Percentiles rank a stretch among this genome's conserved stretches.
Conservation (phyloP, 1,140 invertebrate genomes). For the Myzus persicae region DNA sequence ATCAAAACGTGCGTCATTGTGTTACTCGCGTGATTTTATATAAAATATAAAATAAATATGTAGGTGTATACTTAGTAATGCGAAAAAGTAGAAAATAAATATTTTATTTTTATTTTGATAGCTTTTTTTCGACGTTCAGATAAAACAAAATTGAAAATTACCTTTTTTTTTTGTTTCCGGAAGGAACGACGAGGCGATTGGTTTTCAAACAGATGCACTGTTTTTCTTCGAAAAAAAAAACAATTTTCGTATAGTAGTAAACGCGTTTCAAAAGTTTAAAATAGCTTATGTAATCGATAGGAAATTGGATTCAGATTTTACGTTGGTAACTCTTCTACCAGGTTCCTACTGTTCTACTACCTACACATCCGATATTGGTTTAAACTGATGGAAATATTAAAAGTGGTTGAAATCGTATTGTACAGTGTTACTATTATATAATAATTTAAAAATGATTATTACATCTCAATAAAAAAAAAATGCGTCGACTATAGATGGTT, state of each 20-base stretch:
- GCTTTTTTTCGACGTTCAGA: not conserved
- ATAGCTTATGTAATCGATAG: not conserved
- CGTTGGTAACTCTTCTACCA: not conserved
- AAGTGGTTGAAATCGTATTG: no score
- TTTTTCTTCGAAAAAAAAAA: not conserved
- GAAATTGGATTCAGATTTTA: not conserved
- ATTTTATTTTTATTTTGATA: slow-evolving; percentile 6
- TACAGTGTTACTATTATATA: no score
- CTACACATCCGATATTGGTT: no score
- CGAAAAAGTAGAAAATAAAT: not conserved
- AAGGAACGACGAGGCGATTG: not conserved
- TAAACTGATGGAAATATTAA: no score
- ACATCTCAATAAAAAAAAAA: no score
- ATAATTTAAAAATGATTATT: no score
- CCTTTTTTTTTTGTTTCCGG: not conserved
- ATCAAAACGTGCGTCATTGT: not conserved
- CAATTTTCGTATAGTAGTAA: not conserved
- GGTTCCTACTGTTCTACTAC: no score
- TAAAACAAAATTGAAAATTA: slow-evolving; percentile 7
- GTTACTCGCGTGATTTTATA: not conserved
- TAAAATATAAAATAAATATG: not conserved
- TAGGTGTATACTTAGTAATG: not conserved
- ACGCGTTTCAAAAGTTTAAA: not conserved
- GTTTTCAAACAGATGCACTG: not conserved
- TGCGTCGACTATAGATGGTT: not conserved